Base-by-base conservation (phyloP, 2,113 vertebrate species). In the Xenus cinereus region DNA sequence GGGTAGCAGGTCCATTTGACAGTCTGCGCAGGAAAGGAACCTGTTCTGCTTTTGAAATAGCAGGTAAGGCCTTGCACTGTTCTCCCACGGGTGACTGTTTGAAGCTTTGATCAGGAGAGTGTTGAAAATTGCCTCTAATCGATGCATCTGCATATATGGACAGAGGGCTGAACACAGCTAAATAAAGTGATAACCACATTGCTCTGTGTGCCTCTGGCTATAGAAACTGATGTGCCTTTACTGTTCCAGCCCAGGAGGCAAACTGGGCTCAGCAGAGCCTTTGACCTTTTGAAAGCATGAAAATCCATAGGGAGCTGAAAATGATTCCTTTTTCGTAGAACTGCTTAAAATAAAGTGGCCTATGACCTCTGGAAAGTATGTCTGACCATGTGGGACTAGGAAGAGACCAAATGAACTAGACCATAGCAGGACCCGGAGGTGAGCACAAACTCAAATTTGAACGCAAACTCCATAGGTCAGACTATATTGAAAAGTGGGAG, bases 271-370 rank as follows among this genome's bases (percentile, higher is more conserved):
- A 69, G 81, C 66, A 37, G 39, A 94, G 62, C 87, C 89, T 96
- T 72, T 96, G 94, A 84, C 93, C 89, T 94, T 96, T 87, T 76
- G 81, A 91, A 96, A 94, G 60, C 80, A 26, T 33, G 30, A 62
- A 97, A 92, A 96, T 95, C 91, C 78, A 89, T 54, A 62, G 84
- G 67, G 93, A 96, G 45, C 45, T 85, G 74, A 88, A 93, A 93
- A 85, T 69, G 1, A 90, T 94, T 93, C 78, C n/a, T 94, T 86
- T 92, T 90, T 74, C 4, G 4, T 87, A 87, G 83, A 90, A 37
- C 62, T 82, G 62, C 91, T 95, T 92, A 95, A 95, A 95, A 95
- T 93, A 87, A 90, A 93, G 64, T 78, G 91, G 73, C 89, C 62
- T 91, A 1, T 89, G 90, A 92, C 95, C 86, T 82, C 84, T 37